Evolutionary conservation across 2,888 invertebrate genomes (phyloP), one percentile per base, ranked within the genome.

Genomic region (Athalia circularis): DNA sequence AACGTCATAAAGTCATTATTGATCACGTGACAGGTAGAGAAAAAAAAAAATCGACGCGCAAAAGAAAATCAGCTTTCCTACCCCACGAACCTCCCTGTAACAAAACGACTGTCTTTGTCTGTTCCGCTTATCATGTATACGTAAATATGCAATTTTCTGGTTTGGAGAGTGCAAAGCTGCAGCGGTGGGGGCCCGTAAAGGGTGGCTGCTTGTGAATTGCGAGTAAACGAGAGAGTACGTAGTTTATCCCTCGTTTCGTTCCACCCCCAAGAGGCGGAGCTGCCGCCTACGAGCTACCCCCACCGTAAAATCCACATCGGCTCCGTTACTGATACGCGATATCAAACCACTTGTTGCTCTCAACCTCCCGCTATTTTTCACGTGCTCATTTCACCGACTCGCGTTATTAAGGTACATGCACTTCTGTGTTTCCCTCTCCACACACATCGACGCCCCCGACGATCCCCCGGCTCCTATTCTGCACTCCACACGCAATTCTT

Each of bases 211-310:
- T 4, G 11, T 6, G 45, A 11, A 45, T 45, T 54, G 54, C 11
- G 45, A 57, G 70, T 29, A 59, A 13, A 68, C 45, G 57, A n/a
- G 57, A 72, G 57, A 45, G 59, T 47, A 59, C 59, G 72, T 29
- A 59, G 57, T 72, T 72, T 43, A n/a, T 45, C 13, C 50, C 52
- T 62, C 62, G 61, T 62, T 82, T 81, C 85, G 87, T 87, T 87
- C 89, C 88, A 87, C 88, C 88, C 87, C 83, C 83, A 82, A 84
- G 85, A 86, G 89, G 90, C 89, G 90, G 90, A 88, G 88, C 85
- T 84, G 85, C 85, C 86, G 87, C 87, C 86, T 85, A 87, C 86
- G 84, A 84, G 83, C 83, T 84, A 77, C 84, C 86, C 85, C 87
- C 85, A 84, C 85, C 82, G 80, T 82, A 78, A 64, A 72, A 47